Evolutionary conservation across 2,888 invertebrate species (phyloP).

Genomic region (Argynnis bischoffii): DNA sequence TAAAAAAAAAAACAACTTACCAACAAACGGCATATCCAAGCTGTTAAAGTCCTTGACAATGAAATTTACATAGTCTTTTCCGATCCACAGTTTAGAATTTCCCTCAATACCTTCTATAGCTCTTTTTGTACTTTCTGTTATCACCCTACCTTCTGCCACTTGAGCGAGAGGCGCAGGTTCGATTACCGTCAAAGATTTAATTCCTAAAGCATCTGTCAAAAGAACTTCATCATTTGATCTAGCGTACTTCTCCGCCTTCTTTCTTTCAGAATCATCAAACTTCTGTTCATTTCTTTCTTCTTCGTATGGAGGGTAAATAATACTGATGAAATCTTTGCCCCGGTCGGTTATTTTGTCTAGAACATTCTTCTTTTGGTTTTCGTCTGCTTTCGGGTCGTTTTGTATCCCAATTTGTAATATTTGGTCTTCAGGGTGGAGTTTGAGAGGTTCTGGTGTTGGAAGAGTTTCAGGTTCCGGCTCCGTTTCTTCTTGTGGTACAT

Average conservation of each 20-base stretch:
- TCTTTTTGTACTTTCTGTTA: slow-evolving; percentile 65
- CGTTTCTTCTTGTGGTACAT: slow-evolving; percentile 28
- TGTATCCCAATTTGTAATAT: slow-evolving; percentile 73
- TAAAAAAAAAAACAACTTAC: slow-evolving; percentile 49
- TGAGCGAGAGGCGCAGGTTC: slow-evolving; percentile 66
- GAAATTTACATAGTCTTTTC: slow-evolving; percentile 98
- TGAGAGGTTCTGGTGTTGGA: slow-evolving; percentile 67
- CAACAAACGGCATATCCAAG: slow-evolving; percentile 91
- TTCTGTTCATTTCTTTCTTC: slow-evolving; percentile 70
- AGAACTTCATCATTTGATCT: slow-evolving; percentile 68
- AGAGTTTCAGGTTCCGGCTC: slow-evolving; percentile 46
- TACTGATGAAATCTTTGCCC: slow-evolving; percentile 74
- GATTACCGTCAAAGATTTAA: slow-evolving; percentile 51
- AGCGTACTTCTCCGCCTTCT: slow-evolving; percentile 76
- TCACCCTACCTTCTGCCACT: slow-evolving; percentile 68
- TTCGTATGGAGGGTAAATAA: slow-evolving; percentile 72
- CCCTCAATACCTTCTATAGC: slow-evolving; percentile 79
- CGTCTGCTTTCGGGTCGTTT: slow-evolving; percentile 44
- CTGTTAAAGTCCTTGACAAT: slow-evolving; percentile 97
- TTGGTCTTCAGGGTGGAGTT: slow-evolving; percentile 85
- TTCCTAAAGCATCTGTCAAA: slow-evolving; percentile 62
- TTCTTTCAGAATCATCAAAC: slow-evolving; percentile 70
- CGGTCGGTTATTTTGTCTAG: slow-evolving; percentile 71
- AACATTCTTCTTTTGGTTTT: slow-evolving; percentile 66
- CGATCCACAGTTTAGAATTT: slow-evolving; percentile 94